phyloP scores from a whole-genome alignment of 2,113 vertebrate species.

The Pogonocichla stellata region DNA sequence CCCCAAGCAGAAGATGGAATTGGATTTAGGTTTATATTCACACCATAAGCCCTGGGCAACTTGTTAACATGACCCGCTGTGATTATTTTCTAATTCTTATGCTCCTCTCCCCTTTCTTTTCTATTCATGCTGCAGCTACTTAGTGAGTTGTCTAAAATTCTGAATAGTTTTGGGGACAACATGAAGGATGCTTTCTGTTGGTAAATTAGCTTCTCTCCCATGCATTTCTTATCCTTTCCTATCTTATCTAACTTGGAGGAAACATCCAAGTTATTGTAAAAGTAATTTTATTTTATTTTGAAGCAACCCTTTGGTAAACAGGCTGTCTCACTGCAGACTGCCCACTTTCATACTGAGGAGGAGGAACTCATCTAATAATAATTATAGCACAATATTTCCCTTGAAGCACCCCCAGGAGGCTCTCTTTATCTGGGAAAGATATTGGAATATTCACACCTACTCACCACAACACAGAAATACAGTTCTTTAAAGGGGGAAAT shows the following conservation, averaged over 20 bases:
- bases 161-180: background rate
- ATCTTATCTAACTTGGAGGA: background rate
- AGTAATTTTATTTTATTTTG: background rate
- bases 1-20: background rate
- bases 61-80: background rate
- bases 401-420: background rate
- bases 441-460: slow-evolving; percentile 43
- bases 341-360: background rate
- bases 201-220: background rate
- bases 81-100: background rate
- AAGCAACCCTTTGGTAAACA: background rate
- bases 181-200: background rate
- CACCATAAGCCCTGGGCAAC: background rate
- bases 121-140: background rate
- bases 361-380: slow-evolving; percentile 3
- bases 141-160: background rate
- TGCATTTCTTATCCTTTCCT: background rate
- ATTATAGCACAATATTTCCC: background rate
- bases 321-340: background rate
- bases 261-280: background rate
- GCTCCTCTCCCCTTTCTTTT: background rate
- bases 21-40: background rate
- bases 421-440: background rate
- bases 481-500: slow-evolving; percentile 23
- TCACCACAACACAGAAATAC: background rate